Base-by-base conservation (phyloP, 2,797 vertebrate species). In the Catostomus latipinnis region DNA sequence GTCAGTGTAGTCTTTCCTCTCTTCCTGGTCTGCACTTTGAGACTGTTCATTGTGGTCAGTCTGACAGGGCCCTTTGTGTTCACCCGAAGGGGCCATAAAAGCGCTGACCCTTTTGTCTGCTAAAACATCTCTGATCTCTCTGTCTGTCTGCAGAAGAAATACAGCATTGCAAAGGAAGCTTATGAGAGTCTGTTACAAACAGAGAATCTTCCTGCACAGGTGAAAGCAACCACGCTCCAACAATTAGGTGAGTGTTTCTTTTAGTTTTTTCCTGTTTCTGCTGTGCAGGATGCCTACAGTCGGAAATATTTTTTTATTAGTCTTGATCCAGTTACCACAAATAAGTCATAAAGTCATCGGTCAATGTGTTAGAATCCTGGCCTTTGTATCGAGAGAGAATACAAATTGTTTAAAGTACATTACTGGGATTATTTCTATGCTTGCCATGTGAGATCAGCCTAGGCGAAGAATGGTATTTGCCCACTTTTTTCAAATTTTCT, bases 171-270 rank as follows among this genome's bases (percentile, higher is more conserved):
- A 88, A 99, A 99, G 90, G 97, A 99, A 92, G 96, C 97, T 67
- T 99, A 99, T 90, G 97, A 99, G 90, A 96, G 94, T 92, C 96
- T 99, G 91, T 88, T 99, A 92, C 96, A 98, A 93, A 95, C 94
- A 5, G 96, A 98, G 89, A 95, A 96, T 92, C 96, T 99, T 93
- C 95, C 98, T 92, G 94, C 95, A 89, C 97, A 98, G 96, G 97
- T 99, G 93, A 99, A 99, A 95, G 97, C 98, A 83, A 96, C 96
- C 87, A 95, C 98, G 81, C 94, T 99, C 90, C 98, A 99, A 93
- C 97, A 99, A 91, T 94, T 99, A 88, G 98, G 98, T 97, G 94
- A 94, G 97, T 95, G 65, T 49, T 4, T n/a, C 0, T 60, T 61
- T 78, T 6, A n/a, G 74, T 48, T 8, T 4, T 8, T 12, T 61